Conservation (phyloP, 2,797 vertebrate species). For the Characodon lateralis region DNA sequence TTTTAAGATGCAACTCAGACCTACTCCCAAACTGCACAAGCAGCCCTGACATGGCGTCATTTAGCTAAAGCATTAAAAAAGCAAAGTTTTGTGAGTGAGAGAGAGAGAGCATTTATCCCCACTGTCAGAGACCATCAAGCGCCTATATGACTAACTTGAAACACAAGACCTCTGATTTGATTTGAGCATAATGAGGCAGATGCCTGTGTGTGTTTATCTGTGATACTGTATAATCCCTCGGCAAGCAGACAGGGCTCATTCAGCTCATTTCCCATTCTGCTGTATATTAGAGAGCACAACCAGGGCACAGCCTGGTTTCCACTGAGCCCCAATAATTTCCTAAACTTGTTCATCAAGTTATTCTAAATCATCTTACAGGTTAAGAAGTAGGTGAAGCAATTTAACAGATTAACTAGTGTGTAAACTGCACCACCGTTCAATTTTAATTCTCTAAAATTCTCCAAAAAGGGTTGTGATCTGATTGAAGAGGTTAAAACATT, state of each 20-base stretch:
- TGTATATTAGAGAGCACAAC: constrained; percentile 20
- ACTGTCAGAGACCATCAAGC: constrained; percentile 3
- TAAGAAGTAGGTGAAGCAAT: not conserved
- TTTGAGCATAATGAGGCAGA: constrained; percentile 37
- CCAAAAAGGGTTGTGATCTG: too few relatives aligned
- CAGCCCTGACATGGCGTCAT: not conserved
- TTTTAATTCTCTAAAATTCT: not conserved
- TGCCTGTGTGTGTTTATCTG: constrained; percentile 1
- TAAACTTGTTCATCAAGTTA: not conserved
- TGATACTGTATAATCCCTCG: constrained; percentile 27
- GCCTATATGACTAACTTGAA: constrained; percentile 12
- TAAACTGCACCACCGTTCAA: not conserved
- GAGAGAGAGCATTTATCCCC: not conserved
- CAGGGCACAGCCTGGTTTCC: constrained; percentile 16
- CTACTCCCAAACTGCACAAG: not conserved
- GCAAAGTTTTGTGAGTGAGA: not conserved
- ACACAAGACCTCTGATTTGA: constrained; percentile 30
- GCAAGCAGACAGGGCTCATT: constrained; percentile 19
- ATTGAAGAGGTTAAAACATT: too few relatives aligned
- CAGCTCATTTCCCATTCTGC: constrained; percentile 35
- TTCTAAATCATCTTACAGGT: not conserved
- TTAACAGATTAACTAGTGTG: not conserved
- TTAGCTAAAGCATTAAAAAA: not conserved
- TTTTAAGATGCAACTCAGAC: not conserved
- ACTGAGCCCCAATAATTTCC: not conserved